Conservation (phyloP, 2,113 vertebrate genomes). For the Malaclemys terrapin region DNA sequence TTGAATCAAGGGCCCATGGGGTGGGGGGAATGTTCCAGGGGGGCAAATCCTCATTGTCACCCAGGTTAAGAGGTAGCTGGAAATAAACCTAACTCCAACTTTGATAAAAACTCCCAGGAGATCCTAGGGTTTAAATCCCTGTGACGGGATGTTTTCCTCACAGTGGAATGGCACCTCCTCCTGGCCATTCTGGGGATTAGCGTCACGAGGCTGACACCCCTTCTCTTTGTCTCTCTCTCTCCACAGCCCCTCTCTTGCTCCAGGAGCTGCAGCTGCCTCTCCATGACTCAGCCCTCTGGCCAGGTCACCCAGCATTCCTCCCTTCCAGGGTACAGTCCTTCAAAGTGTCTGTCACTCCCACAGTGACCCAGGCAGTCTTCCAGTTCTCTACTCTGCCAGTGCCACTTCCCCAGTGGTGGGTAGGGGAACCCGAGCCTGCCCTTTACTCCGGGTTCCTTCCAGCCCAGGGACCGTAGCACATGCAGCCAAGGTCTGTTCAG, state of each 20-base stretch:
- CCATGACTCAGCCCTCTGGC: too few species aligned
- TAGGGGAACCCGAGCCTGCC: background rate
- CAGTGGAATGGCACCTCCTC: background rate
- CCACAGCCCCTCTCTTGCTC: too few species aligned
- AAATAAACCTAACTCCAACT: background rate
- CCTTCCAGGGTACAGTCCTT: background rate
- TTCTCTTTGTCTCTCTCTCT: background rate
- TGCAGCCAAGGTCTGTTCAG: background rate
- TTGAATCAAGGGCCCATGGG: background rate
- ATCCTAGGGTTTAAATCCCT: background rate
- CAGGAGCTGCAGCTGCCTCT: too few species aligned
- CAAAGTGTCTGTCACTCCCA: background rate
- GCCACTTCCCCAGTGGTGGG: background rate
- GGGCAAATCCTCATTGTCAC: background rate
- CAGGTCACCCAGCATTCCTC: too few species aligned
- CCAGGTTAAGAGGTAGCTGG: background rate
- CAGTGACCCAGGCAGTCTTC: background rate
- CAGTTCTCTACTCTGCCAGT: background rate
- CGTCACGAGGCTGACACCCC: fast-evolving
- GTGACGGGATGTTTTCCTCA: background rate
- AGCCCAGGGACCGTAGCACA: background rate
- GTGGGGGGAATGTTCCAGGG: too few species aligned
- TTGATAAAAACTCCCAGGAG: background rate
- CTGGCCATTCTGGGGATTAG: background rate
- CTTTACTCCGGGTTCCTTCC: too few species aligned